These are phyloP conservation scores for Echinometra lucunter DNA, from an alignment of 53 echinoderm and acorn worm species.

Conservation along the genomic window DNA sequence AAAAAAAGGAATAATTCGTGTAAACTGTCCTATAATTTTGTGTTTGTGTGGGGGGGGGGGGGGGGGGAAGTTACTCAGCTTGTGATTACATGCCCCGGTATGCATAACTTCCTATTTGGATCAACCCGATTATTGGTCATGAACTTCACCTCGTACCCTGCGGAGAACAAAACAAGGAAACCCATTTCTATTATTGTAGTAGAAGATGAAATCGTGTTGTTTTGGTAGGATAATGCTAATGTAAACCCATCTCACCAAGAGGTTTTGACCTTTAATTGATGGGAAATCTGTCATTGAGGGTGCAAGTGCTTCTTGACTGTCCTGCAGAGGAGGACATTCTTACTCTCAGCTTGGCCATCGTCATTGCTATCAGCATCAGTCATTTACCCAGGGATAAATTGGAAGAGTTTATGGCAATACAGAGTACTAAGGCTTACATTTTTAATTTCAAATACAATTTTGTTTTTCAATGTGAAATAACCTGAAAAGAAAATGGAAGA, in stretches of 20 bases:
- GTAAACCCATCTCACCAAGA: conserved; percentile 15
- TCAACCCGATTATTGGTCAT: not conserved
- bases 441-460: not conserved
- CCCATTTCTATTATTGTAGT: not conserved
- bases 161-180: not conserved
- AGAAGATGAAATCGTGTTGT: not conserved
- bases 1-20: no score
- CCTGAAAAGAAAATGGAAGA: no score
- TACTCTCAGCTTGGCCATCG: not conserved
- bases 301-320: not conserved
- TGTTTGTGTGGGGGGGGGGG: no score
- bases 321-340: conserved; percentile 16
- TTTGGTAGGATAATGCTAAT: conserved; percentile 51
- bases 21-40: no score
- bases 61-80: no score
- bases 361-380: not conserved
- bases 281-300: conserved; percentile 24
- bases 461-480: not conserved
- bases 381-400: not conserved
- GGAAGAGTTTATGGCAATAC: not conserved
- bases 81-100: not conserved
- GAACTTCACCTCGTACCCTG: not conserved
- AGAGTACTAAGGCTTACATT: not conserved
- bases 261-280: conserved; percentile 51
- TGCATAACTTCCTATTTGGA: conserved; percentile 39